Base-by-base conservation (phyloP, 2,797 vertebrate genomes). In the Enteromius treurensis region DNA sequence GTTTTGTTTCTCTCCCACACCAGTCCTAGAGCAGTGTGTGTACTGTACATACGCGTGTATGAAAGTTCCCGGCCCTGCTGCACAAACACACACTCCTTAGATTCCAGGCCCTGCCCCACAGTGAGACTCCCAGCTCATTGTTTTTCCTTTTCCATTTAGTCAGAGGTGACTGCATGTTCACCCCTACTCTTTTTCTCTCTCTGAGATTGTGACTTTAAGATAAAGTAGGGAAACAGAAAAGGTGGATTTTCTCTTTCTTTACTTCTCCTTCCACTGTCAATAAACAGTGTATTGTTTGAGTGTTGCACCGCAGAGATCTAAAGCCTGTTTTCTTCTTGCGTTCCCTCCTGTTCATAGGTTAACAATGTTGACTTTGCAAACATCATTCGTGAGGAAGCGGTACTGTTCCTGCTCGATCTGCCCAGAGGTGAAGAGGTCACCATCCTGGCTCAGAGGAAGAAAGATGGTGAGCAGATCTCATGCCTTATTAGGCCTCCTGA, bases 351-450 rank as follows among this genome's bases (percentile, higher is more conserved):
- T 55, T 74, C 13, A 0, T 77, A 91, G 96, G 96, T 97, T 87
- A 97, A 97, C 88, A 97, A 96, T 4, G 96, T 97, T 69, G 96
- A 97, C 91, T 97, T 97, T 91, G 96, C 96, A 78, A 97, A 97
- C 87, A 96, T 97, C 87, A 96, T 97, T 87, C 93, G 96, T 84
- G 96, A 96, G 89, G 96, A 97, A 89, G 96, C 96, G 1, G 96
- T 97, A 19, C 95, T 97, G 76, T 97, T 96, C 90, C 89, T 97
- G 23, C 95, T 97, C 3, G 96, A 97, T 83, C 94, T 97, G 71
- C 96, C 96, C n/a, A 96, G 95, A 93, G 96, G 96, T 1, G 96
- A 97, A 90, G 96, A 97, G 88, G 96, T 96, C 81, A 96, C 95
- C 14, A 96, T 97, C 82, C 84, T 96, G 91, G 96, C 96, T 49